Evolutionary conservation across 2,888 invertebrate species (phyloP).

Genomic region (Drosophila quasianomalipes): DNA sequence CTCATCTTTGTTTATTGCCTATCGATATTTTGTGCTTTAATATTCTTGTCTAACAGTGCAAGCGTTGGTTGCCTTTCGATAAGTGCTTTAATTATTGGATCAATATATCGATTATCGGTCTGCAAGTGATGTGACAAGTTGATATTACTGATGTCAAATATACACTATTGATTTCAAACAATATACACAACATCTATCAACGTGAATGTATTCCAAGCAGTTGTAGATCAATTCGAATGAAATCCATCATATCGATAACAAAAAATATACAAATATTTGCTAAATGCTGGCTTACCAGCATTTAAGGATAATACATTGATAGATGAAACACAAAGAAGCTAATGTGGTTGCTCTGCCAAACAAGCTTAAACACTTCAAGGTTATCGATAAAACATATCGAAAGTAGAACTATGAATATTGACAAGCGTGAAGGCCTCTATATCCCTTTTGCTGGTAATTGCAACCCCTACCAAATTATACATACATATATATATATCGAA

Average conservation of each 20-base stretch:
- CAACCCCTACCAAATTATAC: too few species aligned
- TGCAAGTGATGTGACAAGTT: not conserved
- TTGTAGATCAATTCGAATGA: not conserved
- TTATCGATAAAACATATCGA: slow-evolving; percentile 10
- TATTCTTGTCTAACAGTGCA: not conserved
- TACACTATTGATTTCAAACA: not conserved
- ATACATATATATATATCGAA: too few species aligned
- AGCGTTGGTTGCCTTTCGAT: not conserved
- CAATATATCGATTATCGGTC: not conserved
- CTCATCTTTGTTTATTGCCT: not conserved
- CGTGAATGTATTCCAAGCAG: not conserved
- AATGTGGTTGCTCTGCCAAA: not conserved
- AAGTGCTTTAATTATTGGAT: not conserved
- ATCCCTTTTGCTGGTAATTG: not conserved
- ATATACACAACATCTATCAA: not conserved
- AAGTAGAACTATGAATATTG: not conserved
- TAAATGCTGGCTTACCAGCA: too few species aligned
- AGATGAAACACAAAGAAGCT: not conserved
- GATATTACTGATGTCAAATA: not conserved
- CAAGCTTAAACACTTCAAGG: not conserved
- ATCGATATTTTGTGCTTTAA: not conserved
- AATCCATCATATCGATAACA: not conserved
- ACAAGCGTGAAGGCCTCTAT: too few species aligned
- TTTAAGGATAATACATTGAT: not conserved
- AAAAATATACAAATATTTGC: not conserved